phyloP scores from a whole-genome alignment of 2,797 vertebrate genomes.

The Coregonus sp. region DNA sequence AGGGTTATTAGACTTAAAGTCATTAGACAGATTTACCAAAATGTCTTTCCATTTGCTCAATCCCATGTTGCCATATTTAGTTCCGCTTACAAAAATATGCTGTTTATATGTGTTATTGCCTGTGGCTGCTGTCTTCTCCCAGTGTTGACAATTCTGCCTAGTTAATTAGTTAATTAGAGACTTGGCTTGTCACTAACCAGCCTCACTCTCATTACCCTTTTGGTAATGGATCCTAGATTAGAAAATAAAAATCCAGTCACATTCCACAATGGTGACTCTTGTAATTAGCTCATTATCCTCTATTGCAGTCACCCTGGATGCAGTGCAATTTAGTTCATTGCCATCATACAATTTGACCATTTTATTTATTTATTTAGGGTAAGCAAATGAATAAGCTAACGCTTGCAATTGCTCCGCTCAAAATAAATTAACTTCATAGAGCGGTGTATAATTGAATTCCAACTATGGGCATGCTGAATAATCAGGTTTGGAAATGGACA shows the following conservation, averaged over 20 bases:
- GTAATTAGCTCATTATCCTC: constrained; percentile 30
- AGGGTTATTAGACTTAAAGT: background rate
- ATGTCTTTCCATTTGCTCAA: background rate
- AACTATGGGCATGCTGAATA: constrained; percentile 5
- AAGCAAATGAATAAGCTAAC: constrained; percentile 21
- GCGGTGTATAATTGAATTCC: constrained; percentile 23
- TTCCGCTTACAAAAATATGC: background rate
- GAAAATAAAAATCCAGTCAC: constrained; percentile 20
- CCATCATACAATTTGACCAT: constrained; percentile 27
- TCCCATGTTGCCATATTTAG: background rate
- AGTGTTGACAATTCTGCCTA: constrained; percentile 35
- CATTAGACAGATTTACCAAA: too few species aligned
- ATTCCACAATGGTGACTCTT: constrained; percentile 20
- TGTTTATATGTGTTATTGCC: background rate
- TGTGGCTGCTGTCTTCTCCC: constrained; percentile 13
- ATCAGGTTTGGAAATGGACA: background rate
- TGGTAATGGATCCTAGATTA: constrained; percentile 38
- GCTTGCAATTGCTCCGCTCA: constrained; percentile 3
- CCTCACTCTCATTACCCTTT: constrained; percentile 34
- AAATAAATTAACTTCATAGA: constrained; percentile 13
- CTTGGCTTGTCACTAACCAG: constrained; percentile 41
- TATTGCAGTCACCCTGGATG: constrained; percentile 26
- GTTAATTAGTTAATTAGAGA: constrained; percentile 52
- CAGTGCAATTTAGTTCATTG: constrained; percentile 23
- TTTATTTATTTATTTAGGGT: constrained; percentile 13